These are phyloP conservation scores for Azorinus chamasolen DNA, from an alignment of 2,888 invertebrate genomes.

Conservation along the genomic window DNA sequence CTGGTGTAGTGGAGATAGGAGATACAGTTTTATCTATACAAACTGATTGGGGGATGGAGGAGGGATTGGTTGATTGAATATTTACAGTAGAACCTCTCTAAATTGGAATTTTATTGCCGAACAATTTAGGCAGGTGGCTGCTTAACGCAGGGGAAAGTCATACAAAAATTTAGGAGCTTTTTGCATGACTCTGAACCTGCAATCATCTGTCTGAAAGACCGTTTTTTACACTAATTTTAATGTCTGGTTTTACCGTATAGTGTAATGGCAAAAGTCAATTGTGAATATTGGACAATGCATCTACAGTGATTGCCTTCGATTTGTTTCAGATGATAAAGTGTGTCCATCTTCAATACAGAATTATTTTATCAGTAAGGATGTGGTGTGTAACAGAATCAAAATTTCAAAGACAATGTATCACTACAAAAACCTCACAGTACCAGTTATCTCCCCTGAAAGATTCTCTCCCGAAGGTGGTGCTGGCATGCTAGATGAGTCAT, in stretches of 20 bases:
- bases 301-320: background rate
- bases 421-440: constrained; percentile 53
- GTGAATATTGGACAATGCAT: background rate
- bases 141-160: too few relatives aligned
- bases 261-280: background rate
- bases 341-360: constrained; percentile 77
- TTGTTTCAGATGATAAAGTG: constrained; percentile 74
- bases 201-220: too few relatives aligned
- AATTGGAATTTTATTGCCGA: too few relatives aligned
- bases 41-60: too few relatives aligned
- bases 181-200: too few relatives aligned
- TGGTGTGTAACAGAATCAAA: constrained; percentile 56
- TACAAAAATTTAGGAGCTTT: too few relatives aligned
- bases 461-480: background rate
- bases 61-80: too few relatives aligned
- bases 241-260: too few relatives aligned
- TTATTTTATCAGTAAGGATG: constrained; percentile 73
- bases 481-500: constrained; percentile 16
- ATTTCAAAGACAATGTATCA: constrained; percentile 43
- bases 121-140: too few relatives aligned
- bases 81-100: too few relatives aligned
- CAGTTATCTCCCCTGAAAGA: constrained; percentile 35
- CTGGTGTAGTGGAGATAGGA: too few relatives aligned
- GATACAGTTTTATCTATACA: too few relatives aligned
- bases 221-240: background rate